Evolutionary conservation across 2,797 vertebrate species (phyloP).

Genomic region (Morus bassanus): DNA sequence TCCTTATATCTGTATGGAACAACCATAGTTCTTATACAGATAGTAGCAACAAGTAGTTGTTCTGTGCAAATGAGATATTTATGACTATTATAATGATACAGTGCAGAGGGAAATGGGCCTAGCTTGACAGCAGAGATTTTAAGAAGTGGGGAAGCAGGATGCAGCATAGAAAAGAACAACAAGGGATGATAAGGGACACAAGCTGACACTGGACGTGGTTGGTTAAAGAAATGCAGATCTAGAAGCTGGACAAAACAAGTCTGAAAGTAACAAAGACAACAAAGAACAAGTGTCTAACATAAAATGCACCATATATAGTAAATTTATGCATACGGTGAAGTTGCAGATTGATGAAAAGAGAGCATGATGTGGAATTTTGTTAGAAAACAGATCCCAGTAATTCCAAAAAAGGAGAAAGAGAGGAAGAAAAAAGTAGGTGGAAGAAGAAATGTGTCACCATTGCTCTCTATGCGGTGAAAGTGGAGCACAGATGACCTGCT

Average conservation of each 20-base stretch:
- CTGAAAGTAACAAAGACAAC: not conserved
- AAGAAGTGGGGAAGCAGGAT: not conserved
- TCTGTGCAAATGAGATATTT: not conserved
- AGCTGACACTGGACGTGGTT: not conserved
- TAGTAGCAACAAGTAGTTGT: not conserved
- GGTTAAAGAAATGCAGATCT: not conserved
- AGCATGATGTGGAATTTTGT: not conserved
- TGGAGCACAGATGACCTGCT: not conserved
- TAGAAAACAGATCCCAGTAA: not conserved
- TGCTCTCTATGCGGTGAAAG: not conserved
- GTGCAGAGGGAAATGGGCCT: not conserved
- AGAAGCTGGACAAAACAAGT: not conserved
- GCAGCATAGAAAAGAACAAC: fast-evolving
- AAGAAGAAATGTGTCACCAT: not conserved
- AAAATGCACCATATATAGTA: not conserved
- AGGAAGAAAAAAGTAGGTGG: fast-evolving
- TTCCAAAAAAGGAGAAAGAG: not conserved
- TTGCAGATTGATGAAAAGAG: not conserved
- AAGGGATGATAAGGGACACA: not conserved
- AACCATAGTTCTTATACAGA: not conserved
- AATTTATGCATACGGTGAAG: not conserved
- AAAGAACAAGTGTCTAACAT: not conserved
- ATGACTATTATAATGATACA: not conserved
- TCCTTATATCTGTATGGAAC: not conserved
- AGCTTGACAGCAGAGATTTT: not conserved